These are phyloP conservation scores for Anticlea derivata DNA, from an alignment of 2,888 invertebrate genomes.

Conservation along the genomic window DNA sequence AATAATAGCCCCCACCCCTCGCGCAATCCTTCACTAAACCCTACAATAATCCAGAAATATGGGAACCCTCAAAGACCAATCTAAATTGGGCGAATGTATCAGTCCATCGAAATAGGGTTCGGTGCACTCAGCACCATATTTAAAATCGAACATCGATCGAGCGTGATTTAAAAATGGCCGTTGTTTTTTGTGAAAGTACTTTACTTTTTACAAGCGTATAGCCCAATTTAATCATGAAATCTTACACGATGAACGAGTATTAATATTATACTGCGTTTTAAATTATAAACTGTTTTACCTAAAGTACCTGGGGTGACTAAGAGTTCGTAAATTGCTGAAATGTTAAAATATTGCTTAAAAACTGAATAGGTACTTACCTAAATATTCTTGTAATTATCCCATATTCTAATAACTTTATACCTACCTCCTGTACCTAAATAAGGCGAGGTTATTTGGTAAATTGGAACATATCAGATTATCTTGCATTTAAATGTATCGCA, in stretches of 20 bases:
- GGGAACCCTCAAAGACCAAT: constrained; percentile 48
- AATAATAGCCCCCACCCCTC: constrained; percentile 53
- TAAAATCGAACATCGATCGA: constrained; percentile 72
- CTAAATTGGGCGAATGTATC: constrained; percentile 60
- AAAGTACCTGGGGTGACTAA: too few relatives aligned
- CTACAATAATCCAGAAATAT: constrained; percentile 42
- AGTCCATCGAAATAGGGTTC: constrained; percentile 70
- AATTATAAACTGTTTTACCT: too few relatives aligned
- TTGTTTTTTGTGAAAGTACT: constrained; percentile 27
- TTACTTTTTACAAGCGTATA: constrained; percentile 34
- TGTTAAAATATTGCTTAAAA: too few relatives aligned
- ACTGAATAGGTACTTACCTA: background rate
- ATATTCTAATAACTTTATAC: constrained; percentile 57
- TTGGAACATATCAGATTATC: constrained; percentile 50
- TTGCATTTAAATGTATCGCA: constrained; percentile 68
- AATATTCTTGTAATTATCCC: background rate
- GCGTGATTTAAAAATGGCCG: constrained; percentile 71
- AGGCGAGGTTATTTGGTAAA: constrained; percentile 43
- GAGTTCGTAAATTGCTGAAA: too few relatives aligned
- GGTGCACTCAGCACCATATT: constrained; percentile 77
- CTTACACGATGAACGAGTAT: too few relatives aligned
- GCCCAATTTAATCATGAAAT: too few relatives aligned
- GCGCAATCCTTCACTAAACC: constrained; percentile 39
- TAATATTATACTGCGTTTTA: too few relatives aligned
- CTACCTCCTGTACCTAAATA: constrained; percentile 43